phyloP scores from a whole-genome alignment of 2,888 invertebrate species.

The Metalampra italica region DNA sequence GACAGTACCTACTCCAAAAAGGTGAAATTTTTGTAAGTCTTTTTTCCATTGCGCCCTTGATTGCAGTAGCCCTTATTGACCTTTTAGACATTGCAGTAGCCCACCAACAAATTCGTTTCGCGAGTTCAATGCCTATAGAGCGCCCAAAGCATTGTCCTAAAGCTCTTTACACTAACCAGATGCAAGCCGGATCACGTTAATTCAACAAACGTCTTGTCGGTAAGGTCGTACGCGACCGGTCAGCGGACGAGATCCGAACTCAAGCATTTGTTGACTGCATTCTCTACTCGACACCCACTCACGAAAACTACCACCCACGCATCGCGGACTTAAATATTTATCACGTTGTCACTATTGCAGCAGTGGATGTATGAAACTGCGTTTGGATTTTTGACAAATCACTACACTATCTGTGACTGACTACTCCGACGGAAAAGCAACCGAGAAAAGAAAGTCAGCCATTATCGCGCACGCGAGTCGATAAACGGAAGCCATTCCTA shows the following conservation, averaged over 20 bases:
- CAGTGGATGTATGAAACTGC: slow-evolving; percentile 1
- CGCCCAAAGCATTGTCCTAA: too few relatives aligned
- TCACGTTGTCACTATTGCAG: slow-evolving; percentile 24
- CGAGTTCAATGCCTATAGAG: too few relatives aligned
- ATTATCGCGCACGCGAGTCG: slow-evolving; percentile 76
- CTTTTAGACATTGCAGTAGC: too few relatives aligned
- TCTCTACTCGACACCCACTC: slow-evolving; percentile 48
- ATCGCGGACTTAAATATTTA: slow-evolving; percentile 32
- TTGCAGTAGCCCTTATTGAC: too few relatives aligned
- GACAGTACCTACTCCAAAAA: too few relatives aligned
- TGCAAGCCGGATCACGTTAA: too few relatives aligned
- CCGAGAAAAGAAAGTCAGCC: slow-evolving; percentile 68
- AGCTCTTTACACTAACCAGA: too few relatives aligned
- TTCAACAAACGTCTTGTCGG: too few relatives aligned
- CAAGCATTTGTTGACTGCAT: slow-evolving; percentile 32
- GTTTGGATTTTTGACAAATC: background rate
- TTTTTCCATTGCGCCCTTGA: too few relatives aligned
- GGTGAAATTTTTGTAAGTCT: too few relatives aligned
- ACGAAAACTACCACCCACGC: slow-evolving; percentile 52
- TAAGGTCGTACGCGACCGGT: slow-evolving; percentile 21
- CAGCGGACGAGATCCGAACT: slow-evolving; percentile 11
- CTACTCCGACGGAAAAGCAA: slow-evolving; percentile 38
- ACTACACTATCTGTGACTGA: slow-evolving; percentile 13
- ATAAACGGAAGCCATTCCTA: slow-evolving; percentile 74
- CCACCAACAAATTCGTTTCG: too few relatives aligned